Conservation (phyloP, 2,797 vertebrate species). For the Serranus cabrilla region DNA sequence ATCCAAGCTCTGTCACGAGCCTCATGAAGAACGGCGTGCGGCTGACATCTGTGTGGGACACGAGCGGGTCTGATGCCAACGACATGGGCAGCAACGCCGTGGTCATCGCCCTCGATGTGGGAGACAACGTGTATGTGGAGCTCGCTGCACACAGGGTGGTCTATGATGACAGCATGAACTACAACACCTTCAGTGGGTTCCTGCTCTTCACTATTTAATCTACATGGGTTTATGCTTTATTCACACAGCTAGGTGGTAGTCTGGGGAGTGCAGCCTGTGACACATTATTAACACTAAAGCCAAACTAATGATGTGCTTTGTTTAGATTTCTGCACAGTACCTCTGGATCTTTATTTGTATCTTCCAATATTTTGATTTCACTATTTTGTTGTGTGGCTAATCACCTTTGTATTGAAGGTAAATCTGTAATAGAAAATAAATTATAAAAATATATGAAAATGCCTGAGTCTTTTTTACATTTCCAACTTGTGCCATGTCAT, state of each 20-base stretch:
- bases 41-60: constrained; percentile 66
- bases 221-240: neutral
- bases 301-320: neutral
- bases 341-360: too few species aligned
- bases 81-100: constrained; percentile 72
- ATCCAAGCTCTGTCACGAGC: constrained; percentile 61
- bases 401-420: too few species aligned
- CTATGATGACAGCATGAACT: constrained; percentile 50
- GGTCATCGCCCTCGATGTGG: constrained; percentile 66
- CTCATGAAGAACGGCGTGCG: constrained; percentile 63
- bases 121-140: constrained; percentile 67
- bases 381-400: too few species aligned
- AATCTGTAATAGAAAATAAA: too few species aligned
- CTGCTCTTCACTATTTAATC: constrained; percentile 63
- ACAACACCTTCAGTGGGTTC: constrained; percentile 76
- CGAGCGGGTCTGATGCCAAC: neutral
- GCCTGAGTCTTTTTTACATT: too few species aligned
- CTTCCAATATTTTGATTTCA: too few species aligned
- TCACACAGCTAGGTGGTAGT: neutral
- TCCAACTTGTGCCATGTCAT: too few species aligned
- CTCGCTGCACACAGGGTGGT: constrained; percentile 44
- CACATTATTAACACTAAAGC: neutral
- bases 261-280: too few species aligned
- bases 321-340: too few species aligned
- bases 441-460: too few species aligned